phyloP scores from a whole-genome alignment of 2,113 vertebrate genomes.

The Mirounga angustirostris region DNA sequence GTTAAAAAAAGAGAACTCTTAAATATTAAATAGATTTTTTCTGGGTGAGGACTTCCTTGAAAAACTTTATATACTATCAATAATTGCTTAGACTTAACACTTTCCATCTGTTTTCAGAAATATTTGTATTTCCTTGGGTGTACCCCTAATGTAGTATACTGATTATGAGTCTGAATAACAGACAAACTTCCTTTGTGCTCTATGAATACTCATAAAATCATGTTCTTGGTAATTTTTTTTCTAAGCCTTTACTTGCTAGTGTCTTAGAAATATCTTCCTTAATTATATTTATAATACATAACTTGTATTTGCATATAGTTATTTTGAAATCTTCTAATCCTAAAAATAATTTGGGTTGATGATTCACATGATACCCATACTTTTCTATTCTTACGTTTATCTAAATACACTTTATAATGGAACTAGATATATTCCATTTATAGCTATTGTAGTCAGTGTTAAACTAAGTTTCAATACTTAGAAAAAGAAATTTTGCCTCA shows the following conservation, averaged over 20 bases:
- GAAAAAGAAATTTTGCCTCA: slow-evolving; percentile 20
- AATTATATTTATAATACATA: background rate
- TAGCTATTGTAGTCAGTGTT: background rate
- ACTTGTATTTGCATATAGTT: slow-evolving; percentile 2
- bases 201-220: slow-evolving; percentile 38
- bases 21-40: slow-evolving; percentile 18
- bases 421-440: slow-evolving; percentile 9
- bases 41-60: background rate
- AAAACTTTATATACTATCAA: slow-evolving; percentile 8
- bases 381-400: slow-evolving; percentile 49
- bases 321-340: background rate
- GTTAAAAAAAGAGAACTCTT: background rate
- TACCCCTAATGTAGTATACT: background rate
- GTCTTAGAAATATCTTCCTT: background rate
- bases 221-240: background rate
- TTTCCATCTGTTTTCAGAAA: slow-evolving; percentile 57
- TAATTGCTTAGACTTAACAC: slow-evolving; percentile 51
- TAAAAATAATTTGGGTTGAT: background rate
- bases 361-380: background rate
- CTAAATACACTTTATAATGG: background rate
- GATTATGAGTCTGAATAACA: background rate
- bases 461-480: slow-evolving; percentile 6
- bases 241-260: background rate
- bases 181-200: slow-evolving; percentile 8
- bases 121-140: background rate